Percentiles rank a stretch among this genome's conserved stretches.
Evolutionary conservation across 2,888 invertebrate species (phyloP).

Genomic region (Salpingus planirostris): DNA sequence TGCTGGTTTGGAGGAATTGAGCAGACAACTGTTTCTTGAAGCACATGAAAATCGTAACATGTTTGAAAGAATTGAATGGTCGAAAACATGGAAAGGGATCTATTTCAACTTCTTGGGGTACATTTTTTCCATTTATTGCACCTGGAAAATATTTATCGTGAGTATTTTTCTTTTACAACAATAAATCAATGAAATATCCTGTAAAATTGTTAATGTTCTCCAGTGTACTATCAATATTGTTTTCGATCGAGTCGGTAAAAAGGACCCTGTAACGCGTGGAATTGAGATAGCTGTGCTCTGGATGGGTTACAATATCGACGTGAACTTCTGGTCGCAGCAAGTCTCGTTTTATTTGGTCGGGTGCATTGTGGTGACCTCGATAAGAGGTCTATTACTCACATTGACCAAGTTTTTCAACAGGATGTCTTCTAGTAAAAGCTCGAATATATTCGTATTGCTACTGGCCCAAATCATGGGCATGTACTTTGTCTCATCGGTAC

Average conservation of each 20-base stretch:
- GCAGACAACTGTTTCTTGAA: constrained; percentile 92
- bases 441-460: constrained; percentile 93
- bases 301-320: constrained; percentile 92
- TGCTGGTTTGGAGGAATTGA: constrained; percentile 80
- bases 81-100: constrained; percentile 91
- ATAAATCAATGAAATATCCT: too few relatives aligned
- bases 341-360: constrained; percentile 95
- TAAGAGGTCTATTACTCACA: constrained; percentile 89
- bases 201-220: too few relatives aligned
- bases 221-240: constrained; percentile 98
- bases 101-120: constrained; percentile 98
- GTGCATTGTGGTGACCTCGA: constrained; percentile 96
- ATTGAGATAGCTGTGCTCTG: constrained; percentile 95
- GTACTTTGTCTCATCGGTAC: constrained; percentile 97
- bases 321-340: constrained; percentile 99
- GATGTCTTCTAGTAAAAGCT: constrained; percentile 97
- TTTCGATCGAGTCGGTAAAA: constrained; percentile 96
- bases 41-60: constrained; percentile 87
- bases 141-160: constrained; percentile 99
- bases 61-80: constrained; percentile 89
- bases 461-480: constrained; percentile 99
- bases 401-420: constrained; percentile 99
- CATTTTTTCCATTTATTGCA: constrained; percentile 96
- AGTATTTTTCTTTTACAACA: too few relatives aligned
- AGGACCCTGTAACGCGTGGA: constrained; percentile 94